Conservation (phyloP, 2,888 invertebrate species). For the Platycheirus albimanus region DNA sequence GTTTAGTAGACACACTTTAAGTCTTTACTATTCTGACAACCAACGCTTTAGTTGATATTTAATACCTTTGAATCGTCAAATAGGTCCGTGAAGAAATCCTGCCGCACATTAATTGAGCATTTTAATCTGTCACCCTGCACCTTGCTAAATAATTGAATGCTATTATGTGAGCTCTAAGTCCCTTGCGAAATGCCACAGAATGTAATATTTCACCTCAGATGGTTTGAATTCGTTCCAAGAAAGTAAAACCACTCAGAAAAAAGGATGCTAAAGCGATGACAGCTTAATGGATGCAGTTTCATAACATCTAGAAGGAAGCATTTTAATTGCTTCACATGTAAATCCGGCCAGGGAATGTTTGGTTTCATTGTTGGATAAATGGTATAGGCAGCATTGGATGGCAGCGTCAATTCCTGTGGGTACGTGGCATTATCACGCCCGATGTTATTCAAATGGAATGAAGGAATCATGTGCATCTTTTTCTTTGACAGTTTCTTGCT, state of each 20-base stretch:
- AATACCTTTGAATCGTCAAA: not conserved
- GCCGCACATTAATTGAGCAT: slow-evolving; percentile 42
- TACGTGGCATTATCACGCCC: slow-evolving; percentile 59
- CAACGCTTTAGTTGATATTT: slow-evolving; percentile 27
- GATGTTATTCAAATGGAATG: slow-evolving; percentile 65
- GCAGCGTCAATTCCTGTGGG: not conserved
- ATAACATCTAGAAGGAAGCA: slow-evolving; percentile 69
- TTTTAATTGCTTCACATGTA: slow-evolving; percentile 70
- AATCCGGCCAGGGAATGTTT: slow-evolving; percentile 35
- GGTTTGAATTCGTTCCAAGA: slow-evolving; percentile 23
- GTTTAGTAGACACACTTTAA: slow-evolving; percentile 19
- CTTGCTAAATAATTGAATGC: slow-evolving; percentile 72
- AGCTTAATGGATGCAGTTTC: slow-evolving; percentile 72
- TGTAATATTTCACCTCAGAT: slow-evolving; percentile 26
- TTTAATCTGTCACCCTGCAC: slow-evolving; percentile 71
- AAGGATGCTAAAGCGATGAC: slow-evolving; percentile 61
- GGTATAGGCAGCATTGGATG: not conserved
- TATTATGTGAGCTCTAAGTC: slow-evolving; percentile 55
- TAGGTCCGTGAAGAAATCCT: slow-evolving; percentile 67
- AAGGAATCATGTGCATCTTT: slow-evolving; percentile 67
- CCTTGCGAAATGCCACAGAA: slow-evolving; percentile 23
- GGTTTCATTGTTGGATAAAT: slow-evolving; percentile 20
- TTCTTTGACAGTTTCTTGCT: slow-evolving; percentile 60
- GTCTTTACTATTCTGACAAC: slow-evolving; percentile 31
- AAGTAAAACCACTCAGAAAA: slow-evolving; percentile 38